phyloP scores from a whole-genome alignment of 2,888 invertebrate genomes.

The Andricus quercusramuli region DNA sequence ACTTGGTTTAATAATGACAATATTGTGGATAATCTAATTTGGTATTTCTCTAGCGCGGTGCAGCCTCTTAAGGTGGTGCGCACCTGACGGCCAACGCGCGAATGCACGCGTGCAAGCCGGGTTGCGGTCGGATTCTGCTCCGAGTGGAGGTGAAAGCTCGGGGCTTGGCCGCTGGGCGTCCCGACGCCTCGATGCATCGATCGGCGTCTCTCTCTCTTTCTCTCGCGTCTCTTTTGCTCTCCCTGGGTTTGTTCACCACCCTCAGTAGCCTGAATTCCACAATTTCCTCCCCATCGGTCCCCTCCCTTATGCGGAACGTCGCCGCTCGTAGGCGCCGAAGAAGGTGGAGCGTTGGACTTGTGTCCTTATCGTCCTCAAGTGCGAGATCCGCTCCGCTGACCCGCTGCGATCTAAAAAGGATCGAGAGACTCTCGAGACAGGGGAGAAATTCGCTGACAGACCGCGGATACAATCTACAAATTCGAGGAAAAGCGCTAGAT shows the following conservation, averaged over 20 bases:
- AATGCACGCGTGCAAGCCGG: constrained; percentile 48
- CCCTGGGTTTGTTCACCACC: not conserved
- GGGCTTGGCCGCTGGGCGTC: constrained; percentile 70
- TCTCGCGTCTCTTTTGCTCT: constrained; percentile 52
- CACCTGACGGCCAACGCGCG: constrained; percentile 49
- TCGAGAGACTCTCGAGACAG: constrained; percentile 34
- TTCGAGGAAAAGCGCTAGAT: not conserved
- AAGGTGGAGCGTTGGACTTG: constrained; percentile 24
- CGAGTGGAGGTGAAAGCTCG: constrained; percentile 67
- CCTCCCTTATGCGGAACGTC: constrained; percentile 32
- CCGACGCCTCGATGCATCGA: constrained; percentile 73
- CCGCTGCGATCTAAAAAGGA: constrained; percentile 28
- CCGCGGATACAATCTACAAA: constrained; percentile 21
- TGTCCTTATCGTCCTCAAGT: no score
- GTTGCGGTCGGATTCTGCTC: constrained; percentile 54
- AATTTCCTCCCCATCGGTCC: constrained; percentile 28
- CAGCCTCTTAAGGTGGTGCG: not conserved
- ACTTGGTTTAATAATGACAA: no score
- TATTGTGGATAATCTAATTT: not conserved
- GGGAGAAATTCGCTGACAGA: constrained; percentile 32
- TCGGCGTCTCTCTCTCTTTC: constrained; percentile 61
- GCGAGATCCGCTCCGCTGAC: constrained; percentile 3
- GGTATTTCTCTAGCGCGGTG: not conserved
- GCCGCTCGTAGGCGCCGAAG: constrained; percentile 14
- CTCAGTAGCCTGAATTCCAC: constrained; percentile 29